phyloP scores from a whole-genome alignment of 2,113 vertebrate genomes.

The Cryptotis parvus region DNA sequence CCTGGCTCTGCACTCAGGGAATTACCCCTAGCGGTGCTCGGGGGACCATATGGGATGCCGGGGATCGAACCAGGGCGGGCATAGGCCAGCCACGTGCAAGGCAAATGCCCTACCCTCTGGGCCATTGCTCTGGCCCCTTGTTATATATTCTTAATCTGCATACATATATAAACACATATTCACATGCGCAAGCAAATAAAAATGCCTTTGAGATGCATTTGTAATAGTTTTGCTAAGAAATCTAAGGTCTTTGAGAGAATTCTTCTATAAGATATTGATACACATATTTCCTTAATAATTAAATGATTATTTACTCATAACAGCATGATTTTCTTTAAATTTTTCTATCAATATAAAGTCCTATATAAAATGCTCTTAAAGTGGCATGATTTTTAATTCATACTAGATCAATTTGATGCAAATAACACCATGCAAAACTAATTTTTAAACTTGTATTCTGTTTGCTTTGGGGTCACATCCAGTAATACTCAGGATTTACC shows the following conservation, averaged over 20 bases:
- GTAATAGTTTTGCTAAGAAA: neutral
- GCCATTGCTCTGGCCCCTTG: too few relatives aligned
- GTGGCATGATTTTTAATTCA: neutral
- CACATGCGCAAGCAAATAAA: neutral
- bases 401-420: neutral
- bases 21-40: too few relatives aligned
- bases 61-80: too few relatives aligned
- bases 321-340: neutral
- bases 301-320: constrained; percentile 6
- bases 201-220: neutral
- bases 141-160: neutral
- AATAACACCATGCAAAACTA: neutral
- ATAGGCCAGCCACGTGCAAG: too few relatives aligned
- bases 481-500: too few relatives aligned
- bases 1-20: too few relatives aligned
- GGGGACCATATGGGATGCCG: too few relatives aligned
- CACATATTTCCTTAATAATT: neutral
- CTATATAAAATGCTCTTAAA: constrained; percentile 1
- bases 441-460: neutral
- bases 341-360: neutral
- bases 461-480: too few relatives aligned
- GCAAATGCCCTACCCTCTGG: too few relatives aligned
- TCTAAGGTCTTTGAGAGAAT: neutral
- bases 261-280: neutral
- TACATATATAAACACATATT: neutral